Base-by-base conservation (phyloP, 2,113 vertebrate genomes). In the Antigone vipio region DNA sequence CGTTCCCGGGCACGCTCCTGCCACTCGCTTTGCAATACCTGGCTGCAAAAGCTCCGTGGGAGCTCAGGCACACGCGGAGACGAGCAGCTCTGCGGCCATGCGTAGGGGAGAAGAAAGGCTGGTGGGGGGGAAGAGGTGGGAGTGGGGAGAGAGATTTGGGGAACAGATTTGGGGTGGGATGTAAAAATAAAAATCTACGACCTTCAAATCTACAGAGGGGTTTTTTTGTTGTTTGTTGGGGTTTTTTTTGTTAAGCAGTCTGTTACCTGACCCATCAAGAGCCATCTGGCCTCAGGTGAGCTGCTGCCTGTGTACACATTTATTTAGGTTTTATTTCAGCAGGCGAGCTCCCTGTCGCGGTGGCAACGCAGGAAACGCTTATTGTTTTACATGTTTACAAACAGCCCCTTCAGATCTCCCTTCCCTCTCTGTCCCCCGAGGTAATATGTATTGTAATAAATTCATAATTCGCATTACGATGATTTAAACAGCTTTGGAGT, bases 401-500 rank as follows among this genome's bases (percentile, higher is more conserved):
- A 98, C 97, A 96, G 90, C 95, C 94, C 93, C 96, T 97, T 97
- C 97, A 97, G 86, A 93, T 95, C 95, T 96, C 95, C 76, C 89
- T 94, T 94, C 89, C 91, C 83, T 96, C 93, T 83, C 97, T 32
- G 83, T 97, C 96, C 97, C 96, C 97, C 12, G 85, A 97, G 97
- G 97, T 95, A 97, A 82, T 24, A 26, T 52, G 92, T 15, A 93
- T 93, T 94, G 91, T 95, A 97, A 98, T 98, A 98, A 96, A 98
- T 97, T 97, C 96, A 95, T 96, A 97, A 95, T 92, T 95, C 58
- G 2, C 94, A 95, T 95, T 95, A 96, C 2, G 67, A 97, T 96
- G 97, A 98, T 96, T 98, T 97, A 95, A 97, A 96, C 93, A 94
- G 96, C 96, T 97, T 95, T 96, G 94, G 96, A 98, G 95, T 97